phyloP scores from a whole-genome alignment of 2,113 vertebrate genomes.

The Paracanthobrama guichenoti region DNA sequence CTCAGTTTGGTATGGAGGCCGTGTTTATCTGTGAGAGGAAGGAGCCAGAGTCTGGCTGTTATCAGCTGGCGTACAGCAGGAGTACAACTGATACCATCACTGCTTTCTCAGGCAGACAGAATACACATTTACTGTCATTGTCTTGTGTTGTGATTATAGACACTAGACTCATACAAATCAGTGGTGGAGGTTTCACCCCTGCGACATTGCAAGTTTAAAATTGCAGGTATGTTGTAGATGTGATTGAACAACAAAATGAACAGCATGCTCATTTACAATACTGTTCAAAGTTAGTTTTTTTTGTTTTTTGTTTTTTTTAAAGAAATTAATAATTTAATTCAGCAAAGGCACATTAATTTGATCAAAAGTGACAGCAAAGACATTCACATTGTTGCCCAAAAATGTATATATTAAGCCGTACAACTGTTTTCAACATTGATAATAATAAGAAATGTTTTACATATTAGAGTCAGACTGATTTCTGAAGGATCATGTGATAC shows the following conservation, averaged over 20 bases:
- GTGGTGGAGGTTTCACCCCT: neutral
- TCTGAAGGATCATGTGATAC: no score
- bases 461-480: no score
- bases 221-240: neutral
- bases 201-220: neutral
- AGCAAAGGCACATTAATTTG: neutral
- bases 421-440: no score
- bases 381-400: no score
- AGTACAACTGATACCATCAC: slow-evolving; percentile 63
- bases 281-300: neutral
- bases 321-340: neutral
- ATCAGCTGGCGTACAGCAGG: slow-evolving; percentile 65
- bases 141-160: slow-evolving; percentile 30
- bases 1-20: slow-evolving; percentile 12
- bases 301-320: neutral
- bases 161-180: slow-evolving; percentile 15
- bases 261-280: neutral
- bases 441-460: no score
- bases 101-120: slow-evolving; percentile 49
- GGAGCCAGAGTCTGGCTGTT: slow-evolving; percentile 69
- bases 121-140: slow-evolving; percentile 50
- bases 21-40: slow-evolving; percentile 67
- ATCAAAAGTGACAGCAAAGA: neutral
- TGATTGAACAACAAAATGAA: neutral
- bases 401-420: no score